A percentile compares a stretch with the other conserved stretches of the same genome.
Evolutionary conservation across 2,113 vertebrate species (phyloP).

Genomic region (Pungitius pungitius): DNA sequence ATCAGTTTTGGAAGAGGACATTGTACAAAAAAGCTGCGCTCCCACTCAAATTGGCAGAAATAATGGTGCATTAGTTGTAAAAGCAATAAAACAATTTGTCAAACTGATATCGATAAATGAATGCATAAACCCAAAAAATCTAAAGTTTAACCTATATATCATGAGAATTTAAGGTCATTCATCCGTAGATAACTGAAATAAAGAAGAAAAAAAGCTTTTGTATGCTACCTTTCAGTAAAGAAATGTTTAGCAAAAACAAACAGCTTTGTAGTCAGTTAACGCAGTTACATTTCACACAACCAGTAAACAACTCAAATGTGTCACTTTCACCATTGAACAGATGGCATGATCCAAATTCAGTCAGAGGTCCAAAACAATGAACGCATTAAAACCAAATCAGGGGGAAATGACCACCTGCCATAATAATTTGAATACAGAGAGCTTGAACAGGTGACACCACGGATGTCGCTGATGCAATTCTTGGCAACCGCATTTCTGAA

Average conservation of each 20-base stretch:
- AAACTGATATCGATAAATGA: background rate
- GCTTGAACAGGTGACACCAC: constrained; percentile 34
- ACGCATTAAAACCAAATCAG: background rate
- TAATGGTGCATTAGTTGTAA: background rate
- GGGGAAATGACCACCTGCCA: constrained; percentile 5
- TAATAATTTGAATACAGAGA: constrained; percentile 29
- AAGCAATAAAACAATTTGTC: constrained; percentile 2
- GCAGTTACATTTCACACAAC: background rate
- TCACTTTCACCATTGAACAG: constrained; percentile 4
- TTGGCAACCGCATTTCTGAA: constrained; percentile 30
- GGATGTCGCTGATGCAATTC: constrained; percentile 33
- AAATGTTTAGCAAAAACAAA: background rate
- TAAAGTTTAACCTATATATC: background rate
- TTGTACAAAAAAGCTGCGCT: constrained; percentile 6
- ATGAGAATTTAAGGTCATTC: background rate
- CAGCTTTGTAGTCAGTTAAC: background rate
- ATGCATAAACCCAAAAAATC: background rate
- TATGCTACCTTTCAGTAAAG: background rate
- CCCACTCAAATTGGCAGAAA: constrained; percentile 33
- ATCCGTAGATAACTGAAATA: background rate
- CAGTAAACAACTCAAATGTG: background rate
- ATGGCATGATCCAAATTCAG: background rate
- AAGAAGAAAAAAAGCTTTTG: background rate
- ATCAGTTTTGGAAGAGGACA: constrained; percentile 10
- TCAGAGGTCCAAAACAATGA: background rate